Evolutionary conservation across 2,113 vertebrate genomes (phyloP).

Genomic region (Prionailurus viverrinus): DNA sequence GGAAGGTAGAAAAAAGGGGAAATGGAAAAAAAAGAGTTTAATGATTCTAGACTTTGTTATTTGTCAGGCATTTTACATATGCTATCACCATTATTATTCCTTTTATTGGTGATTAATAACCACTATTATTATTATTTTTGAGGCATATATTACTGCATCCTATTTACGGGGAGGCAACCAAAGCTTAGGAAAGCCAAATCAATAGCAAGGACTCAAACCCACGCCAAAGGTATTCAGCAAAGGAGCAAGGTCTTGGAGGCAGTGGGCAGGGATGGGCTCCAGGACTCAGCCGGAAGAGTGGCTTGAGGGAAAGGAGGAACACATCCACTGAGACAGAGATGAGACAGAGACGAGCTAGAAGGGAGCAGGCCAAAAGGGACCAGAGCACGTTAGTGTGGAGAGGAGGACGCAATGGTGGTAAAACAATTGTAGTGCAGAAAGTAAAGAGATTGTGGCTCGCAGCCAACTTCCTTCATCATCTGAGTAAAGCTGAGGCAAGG

Average conservation of each 20-base stretch:
- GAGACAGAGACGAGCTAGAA: background rate
- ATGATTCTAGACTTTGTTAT: background rate
- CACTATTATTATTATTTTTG: background rate
- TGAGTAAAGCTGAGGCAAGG: background rate
- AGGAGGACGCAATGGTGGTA: background rate
- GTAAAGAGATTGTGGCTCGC: background rate
- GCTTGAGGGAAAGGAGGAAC: background rate
- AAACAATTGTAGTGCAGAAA: background rate
- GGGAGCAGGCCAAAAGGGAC: too few species aligned
- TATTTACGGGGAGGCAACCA: background rate
- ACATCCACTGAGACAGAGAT: background rate
- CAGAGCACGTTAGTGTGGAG: accelerated
- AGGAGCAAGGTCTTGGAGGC: background rate
- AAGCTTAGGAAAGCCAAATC: background rate
- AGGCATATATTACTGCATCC: background rate
- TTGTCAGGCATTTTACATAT: background rate
- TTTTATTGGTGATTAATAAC: background rate
- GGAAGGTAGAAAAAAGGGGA: background rate
- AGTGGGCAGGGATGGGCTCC: background rate
- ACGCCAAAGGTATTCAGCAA: too few species aligned
- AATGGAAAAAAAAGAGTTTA: background rate
- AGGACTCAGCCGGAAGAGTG: background rate
- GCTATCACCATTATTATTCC: background rate
- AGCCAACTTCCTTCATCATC: background rate
- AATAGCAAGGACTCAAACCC: background rate